These are phyloP conservation scores for Natator depressus DNA, from an alignment of 2,113 vertebrate species.

Conservation along the genomic window DNA sequence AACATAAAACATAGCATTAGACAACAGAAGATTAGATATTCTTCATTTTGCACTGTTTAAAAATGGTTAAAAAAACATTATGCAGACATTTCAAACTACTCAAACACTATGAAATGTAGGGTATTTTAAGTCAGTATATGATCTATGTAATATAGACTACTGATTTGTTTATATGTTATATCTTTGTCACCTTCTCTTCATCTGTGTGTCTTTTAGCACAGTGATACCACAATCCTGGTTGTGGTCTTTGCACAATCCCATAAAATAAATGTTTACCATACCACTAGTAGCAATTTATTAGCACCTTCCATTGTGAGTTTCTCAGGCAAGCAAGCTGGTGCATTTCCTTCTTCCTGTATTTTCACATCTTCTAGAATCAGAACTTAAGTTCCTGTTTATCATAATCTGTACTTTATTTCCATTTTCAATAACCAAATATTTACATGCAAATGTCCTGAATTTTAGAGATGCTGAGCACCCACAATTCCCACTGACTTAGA, in stretches of 20 bases:
- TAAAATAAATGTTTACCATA: background rate
- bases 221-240: background rate
- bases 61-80: background rate
- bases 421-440: background rate
- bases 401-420: background rate
- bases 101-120: background rate
- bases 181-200: background rate
- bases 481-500: background rate
- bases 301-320: background rate
- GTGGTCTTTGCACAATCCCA: background rate
- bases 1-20: slow-evolving; percentile 47
- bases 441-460: background rate
- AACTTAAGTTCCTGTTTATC: background rate
- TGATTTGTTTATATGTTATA: background rate
- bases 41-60: background rate
- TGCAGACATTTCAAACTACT: background rate
- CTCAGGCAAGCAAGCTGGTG: background rate
- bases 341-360: background rate
- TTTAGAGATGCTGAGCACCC: background rate
- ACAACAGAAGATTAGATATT: background rate
- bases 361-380: background rate
- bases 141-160: background rate
- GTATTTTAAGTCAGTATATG: background rate
- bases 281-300: background rate
- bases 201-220: background rate